Evolutionary conservation across 2,113 vertebrate species (phyloP), one percentile per base, ranked within the genome.

Genomic region (Platysternon megacephalum): DNA sequence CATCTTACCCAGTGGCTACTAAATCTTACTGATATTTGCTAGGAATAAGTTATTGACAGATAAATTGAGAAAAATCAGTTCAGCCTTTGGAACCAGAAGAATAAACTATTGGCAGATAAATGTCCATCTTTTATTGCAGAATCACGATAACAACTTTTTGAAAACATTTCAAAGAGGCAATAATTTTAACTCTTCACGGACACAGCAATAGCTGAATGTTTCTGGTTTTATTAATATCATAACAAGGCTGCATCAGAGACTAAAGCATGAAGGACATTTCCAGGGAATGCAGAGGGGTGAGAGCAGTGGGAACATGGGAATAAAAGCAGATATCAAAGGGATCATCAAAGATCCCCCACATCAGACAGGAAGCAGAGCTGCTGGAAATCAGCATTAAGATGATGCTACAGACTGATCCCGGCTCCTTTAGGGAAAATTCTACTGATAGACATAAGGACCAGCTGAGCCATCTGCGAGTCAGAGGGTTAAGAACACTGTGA

Each of bases 401-500:
- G 4, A 72, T 72, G 65, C 65, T 72, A 72, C 17, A 39, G n/a
- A 39, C 17, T 10, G 35, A 72, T 22, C 11, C 13, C 5, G 4
- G 58, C 8, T 39, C n/a, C 7, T 17, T 35, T 35, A 32, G 52
- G 52, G 29, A 79, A 14, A 4, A 65, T 16, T 12, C 49, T 21
- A 35, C 39, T 4, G 22, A 48, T n/a, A 1, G 29, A 24, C 12
- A 42, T 39, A 48, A 0, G 0, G 11, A 65, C 2, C 0, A 2
- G 0, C 26, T 3, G 32, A 4, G 6, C 22, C 52, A 28, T 32
- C 1, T 12, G 56, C 0, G 56, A 6, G 55, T 42, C 2, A 8
- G 17, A 42, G 3, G 24, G 3, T 12, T 84, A 97, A 2, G 1
- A 0, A 87, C 97, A 98, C 53, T 97, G 6, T 0, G 96, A 91